phyloP scores from a whole-genome alignment of 1,140 invertebrate genomes.

The Zophobas morio region DNA sequence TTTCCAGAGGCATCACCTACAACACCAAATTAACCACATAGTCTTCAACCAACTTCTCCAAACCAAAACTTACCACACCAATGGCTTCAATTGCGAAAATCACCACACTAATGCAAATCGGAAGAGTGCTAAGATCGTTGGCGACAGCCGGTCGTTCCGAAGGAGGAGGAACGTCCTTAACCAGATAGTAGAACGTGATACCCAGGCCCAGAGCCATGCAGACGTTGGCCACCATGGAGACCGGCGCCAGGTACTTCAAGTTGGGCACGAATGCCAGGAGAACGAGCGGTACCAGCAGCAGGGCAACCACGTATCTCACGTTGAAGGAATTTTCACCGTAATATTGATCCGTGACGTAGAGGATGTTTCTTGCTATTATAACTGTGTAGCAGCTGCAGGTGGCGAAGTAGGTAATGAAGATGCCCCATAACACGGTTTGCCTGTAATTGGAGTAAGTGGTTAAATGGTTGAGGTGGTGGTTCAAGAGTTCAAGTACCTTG shows the following conservation, averaged over 20 bases:
- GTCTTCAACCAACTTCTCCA: too few relatives aligned
- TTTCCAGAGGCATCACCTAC: slow-evolving; percentile 88
- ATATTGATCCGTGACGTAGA: slow-evolving; percentile 76
- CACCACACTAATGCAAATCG: slow-evolving; percentile 82
- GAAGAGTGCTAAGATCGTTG: slow-evolving; percentile 70
- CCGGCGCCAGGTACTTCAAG: slow-evolving; percentile 84
- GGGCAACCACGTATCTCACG: slow-evolving; percentile 73
- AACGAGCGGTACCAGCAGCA: slow-evolving; percentile 78
- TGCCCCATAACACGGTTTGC: slow-evolving; percentile 72
- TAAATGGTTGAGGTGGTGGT: slow-evolving; percentile 19
- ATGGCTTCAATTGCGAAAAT: slow-evolving; percentile 92
- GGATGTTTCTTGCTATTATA: slow-evolving; percentile 82
- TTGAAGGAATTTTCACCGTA: slow-evolving; percentile 64
- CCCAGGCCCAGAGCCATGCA: slow-evolving; percentile 84
- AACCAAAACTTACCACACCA: slow-evolving; percentile 71
- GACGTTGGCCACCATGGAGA: slow-evolving; percentile 86
- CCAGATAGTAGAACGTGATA: slow-evolving; percentile 85
- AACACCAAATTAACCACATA: too few relatives aligned
- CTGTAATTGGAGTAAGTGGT: slow-evolving; percentile 66
- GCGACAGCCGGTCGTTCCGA: slow-evolving; percentile 64
- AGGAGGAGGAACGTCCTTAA: slow-evolving; percentile 72
- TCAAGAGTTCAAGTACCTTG: slow-evolving; percentile 6
- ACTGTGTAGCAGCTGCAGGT: slow-evolving; percentile 89
- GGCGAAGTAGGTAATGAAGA: slow-evolving; percentile 87
- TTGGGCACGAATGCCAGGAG: slow-evolving; percentile 84